Evolutionary conservation across 1,140 invertebrate genomes (phyloP).

Genomic region (Pinna nobilis): DNA sequence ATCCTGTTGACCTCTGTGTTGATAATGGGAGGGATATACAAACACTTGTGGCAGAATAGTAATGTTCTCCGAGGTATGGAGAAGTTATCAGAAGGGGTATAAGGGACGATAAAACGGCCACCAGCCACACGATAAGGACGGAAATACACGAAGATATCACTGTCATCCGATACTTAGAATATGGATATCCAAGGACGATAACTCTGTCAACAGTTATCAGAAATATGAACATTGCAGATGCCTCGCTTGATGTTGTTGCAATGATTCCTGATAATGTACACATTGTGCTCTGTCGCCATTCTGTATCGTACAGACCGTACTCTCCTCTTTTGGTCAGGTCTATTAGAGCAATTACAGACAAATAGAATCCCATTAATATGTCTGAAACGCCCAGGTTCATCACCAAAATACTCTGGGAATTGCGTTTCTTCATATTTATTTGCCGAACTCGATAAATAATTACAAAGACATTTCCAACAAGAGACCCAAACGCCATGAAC

Average conservation of each 20-base stretch:
- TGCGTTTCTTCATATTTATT: slow-evolving; percentile 45
- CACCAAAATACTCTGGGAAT: slow-evolving; percentile 80
- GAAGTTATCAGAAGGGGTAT: neutral
- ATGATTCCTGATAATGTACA: slow-evolving; percentile 80
- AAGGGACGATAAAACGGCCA: neutral
- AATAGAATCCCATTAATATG: slow-evolving; percentile 78
- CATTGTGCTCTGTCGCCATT: slow-evolving; percentile 76
- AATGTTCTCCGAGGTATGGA: neutral
- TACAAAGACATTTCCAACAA: slow-evolving; percentile 80
- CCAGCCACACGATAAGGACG: neutral
- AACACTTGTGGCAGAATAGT: neutral
- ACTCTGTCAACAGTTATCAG: slow-evolving; percentile 64
- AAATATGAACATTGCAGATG: slow-evolving; percentile 76
- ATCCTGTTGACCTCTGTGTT: neutral
- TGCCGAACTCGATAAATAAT: slow-evolving; percentile 78
- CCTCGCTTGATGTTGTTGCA: slow-evolving; percentile 81
- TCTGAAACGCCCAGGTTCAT: slow-evolving; percentile 80
- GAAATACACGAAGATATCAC: no score
- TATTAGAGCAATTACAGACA: slow-evolving; percentile 77
- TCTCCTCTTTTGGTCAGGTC: slow-evolving; percentile 77
- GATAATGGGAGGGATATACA: slow-evolving; percentile 5
- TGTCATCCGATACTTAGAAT: slow-evolving; percentile 26
- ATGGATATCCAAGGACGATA: slow-evolving; percentile 58
- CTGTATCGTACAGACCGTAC: slow-evolving; percentile 76
- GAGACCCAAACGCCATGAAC: slow-evolving; percentile 81